Conservation (phyloP, 2,888 invertebrate genomes). For the Halictus ligatus region DNA sequence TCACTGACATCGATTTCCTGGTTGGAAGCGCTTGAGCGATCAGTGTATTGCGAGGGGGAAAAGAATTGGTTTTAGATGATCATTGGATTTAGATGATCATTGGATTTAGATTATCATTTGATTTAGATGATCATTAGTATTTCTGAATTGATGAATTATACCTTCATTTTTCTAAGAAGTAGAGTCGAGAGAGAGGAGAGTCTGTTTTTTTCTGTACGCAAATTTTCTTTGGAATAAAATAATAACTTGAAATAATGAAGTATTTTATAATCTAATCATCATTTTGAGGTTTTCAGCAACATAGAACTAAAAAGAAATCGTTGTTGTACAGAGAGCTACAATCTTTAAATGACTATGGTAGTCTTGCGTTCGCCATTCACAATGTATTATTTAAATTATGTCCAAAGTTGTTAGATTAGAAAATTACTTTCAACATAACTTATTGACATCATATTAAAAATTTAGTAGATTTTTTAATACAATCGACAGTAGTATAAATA, state of each 20-base stretch:
- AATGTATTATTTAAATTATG: not conserved
- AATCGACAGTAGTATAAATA: not conserved
- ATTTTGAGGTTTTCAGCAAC: not conserved
- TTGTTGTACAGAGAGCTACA: not conserved
- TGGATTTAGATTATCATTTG: not conserved
- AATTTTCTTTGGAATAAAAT: not conserved
- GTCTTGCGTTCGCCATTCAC: too few species aligned
- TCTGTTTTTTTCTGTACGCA: not conserved
- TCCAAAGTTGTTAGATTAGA: not conserved
- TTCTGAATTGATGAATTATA: not conserved
- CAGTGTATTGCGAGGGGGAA: not conserved
- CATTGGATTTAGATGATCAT: not conserved
- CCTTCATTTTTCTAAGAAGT: not conserved
- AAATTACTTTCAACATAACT: not conserved
- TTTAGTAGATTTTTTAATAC: not conserved
- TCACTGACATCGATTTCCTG: not conserved
- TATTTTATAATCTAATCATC: too few species aligned
- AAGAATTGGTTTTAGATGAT: not conserved
- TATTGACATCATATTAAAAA: not conserved
- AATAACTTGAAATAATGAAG: not conserved
- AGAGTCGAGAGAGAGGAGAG: too few species aligned
- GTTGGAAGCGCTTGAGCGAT: not conserved
- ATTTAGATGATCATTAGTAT: not conserved
- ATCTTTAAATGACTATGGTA: not conserved
- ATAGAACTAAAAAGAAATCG: not conserved